Evolutionary conservation across 2,888 invertebrate genomes (phyloP).

Genomic region (Laspeyria flexula): DNA sequence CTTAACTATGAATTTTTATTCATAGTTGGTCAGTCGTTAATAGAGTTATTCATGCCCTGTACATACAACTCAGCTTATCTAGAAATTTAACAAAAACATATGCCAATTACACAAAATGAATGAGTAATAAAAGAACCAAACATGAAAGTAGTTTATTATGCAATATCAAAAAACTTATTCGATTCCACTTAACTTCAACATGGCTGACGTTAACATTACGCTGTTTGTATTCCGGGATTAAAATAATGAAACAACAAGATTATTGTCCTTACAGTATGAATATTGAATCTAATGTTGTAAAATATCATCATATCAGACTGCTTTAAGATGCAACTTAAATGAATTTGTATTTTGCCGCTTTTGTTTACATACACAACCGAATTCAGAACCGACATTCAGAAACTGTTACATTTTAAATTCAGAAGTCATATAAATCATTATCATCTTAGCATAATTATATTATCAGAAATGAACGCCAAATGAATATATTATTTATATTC

Average conservation of each 20-base stretch:
- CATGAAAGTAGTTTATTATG: constrained; percentile 3
- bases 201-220: background rate
- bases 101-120: constrained; percentile 5
- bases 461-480: no score
- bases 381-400: no score
- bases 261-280: no score
- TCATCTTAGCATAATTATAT: no score
- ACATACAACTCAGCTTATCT: constrained; percentile 4
- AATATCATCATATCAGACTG: no score
- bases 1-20: constrained; percentile 2
- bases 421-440: no score
- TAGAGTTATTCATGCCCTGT: background rate
- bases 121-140: constrained; percentile 3
- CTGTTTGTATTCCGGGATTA: background rate
- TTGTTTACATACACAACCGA: no score
- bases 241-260: background rate
- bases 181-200: background rate
- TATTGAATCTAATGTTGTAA: no score
- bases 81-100: constrained; percentile 7
- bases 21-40: background rate
- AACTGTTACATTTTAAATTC: no score
- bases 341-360: no score
- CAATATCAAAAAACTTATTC: background rate
- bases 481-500: no score
- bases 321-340: no score